Evolutionary conservation across 2,113 vertebrate genomes (phyloP).

Genomic region (Shinisaurus crocodilurus): DNA sequence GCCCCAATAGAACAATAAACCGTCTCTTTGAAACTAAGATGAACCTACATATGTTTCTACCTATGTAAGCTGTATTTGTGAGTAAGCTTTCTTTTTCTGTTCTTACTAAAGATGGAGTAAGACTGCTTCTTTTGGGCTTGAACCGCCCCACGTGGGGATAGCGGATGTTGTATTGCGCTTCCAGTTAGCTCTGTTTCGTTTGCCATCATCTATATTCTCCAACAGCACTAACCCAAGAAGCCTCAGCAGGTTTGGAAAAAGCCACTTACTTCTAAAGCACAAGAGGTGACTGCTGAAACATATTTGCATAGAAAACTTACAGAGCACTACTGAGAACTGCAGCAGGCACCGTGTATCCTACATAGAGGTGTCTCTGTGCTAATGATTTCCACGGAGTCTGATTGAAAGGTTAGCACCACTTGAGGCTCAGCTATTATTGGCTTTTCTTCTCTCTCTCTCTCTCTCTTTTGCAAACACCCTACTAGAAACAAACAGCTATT

Average conservation of each 20-base stretch:
- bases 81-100: too few relatives aligned
- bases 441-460: slow-evolving; percentile 32
- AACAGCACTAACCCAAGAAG: neutral
- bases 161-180: too few relatives aligned
- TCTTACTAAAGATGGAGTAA: too few relatives aligned
- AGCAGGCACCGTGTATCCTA: slow-evolving; percentile 9
- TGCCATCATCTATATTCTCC: too few relatives aligned
- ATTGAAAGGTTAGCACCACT: slow-evolving; percentile 61
- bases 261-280: neutral
- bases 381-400: slow-evolving; percentile 27
- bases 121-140: too few relatives aligned
- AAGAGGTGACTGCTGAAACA: neutral
- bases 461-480: slow-evolving; percentile 37
- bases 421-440: slow-evolving; percentile 62
- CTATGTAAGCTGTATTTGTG: too few relatives aligned
- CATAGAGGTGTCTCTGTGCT: neutral
- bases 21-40: too few relatives aligned
- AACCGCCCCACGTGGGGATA: too few relatives aligned
- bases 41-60: too few relatives aligned
- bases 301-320: neutral
- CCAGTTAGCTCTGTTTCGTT: too few relatives aligned
- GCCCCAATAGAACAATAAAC: too few relatives aligned
- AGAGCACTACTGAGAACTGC: neutral
- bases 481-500: slow-evolving; percentile 71
- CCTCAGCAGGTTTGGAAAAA: neutral